Evolutionary conservation across 2,888 invertebrate genomes (phyloP).

Genomic region (Stenchaetothrips biformis): DNA sequence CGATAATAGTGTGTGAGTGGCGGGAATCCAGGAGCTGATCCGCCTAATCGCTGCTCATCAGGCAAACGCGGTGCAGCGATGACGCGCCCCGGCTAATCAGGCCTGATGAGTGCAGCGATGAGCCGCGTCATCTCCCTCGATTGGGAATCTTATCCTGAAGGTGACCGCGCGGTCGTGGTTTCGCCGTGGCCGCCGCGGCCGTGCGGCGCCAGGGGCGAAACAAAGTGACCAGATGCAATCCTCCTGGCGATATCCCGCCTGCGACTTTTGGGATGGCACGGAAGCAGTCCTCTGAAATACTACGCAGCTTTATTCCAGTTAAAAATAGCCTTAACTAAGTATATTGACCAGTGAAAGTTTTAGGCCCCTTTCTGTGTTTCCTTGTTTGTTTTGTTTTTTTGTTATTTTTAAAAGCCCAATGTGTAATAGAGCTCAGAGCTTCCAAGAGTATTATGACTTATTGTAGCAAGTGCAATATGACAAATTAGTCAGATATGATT

Average conservation of each 20-base stretch:
- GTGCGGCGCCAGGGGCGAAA: background rate
- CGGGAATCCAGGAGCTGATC: background rate
- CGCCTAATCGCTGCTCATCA: too few relatives aligned
- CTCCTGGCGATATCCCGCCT: background rate
- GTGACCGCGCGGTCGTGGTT: too few relatives aligned
- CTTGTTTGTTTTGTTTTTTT: background rate
- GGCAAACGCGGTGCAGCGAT: too few relatives aligned
- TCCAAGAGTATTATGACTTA: background rate
- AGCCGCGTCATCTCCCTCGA: too few relatives aligned
- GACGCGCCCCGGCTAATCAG: too few relatives aligned
- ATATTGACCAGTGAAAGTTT: background rate
- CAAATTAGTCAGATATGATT: slow-evolving; percentile 3
- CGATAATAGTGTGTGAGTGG: background rate
- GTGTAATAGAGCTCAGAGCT: slow-evolving; percentile 4
- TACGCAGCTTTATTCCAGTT: too few relatives aligned
- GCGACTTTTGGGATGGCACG: too few relatives aligned
- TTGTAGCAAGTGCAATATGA: slow-evolving; percentile 2
- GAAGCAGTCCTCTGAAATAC: too few relatives aligned
- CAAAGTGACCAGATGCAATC: background rate
- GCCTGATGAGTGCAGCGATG: too few relatives aligned
- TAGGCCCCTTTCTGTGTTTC: background rate
- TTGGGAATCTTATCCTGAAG: too few relatives aligned
- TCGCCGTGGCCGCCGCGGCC: background rate
- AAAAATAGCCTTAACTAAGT: background rate
- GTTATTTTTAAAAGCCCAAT: background rate